phyloP scores from a whole-genome alignment of 1,140 invertebrate species.

The Phymastichus coffea region DNA sequence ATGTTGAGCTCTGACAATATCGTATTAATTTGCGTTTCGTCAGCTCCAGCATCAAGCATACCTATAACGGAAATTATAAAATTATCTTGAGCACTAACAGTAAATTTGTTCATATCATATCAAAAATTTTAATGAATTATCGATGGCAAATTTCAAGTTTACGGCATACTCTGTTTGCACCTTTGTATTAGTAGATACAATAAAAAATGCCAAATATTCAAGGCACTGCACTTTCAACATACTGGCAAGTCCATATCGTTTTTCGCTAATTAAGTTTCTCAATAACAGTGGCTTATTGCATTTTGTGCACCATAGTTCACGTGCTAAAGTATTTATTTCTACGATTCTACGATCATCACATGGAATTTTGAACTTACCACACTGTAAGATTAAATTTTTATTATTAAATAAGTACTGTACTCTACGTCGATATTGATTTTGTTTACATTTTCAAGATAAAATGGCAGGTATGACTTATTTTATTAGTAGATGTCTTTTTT shows the following conservation, averaged over 20 bases:
- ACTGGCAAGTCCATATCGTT: neutral
- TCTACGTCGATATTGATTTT: no score
- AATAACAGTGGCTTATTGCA: neutral
- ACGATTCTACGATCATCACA: neutral
- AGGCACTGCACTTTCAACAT: neutral
- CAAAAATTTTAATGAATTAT: neutral
- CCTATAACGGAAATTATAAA: neutral
- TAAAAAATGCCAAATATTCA: neutral
- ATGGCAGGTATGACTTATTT: no score
- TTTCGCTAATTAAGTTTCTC: neutral
- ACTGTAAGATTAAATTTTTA: no score
- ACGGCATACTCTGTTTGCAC: neutral
- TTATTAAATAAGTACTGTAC: no score
- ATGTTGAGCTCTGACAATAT: neutral
- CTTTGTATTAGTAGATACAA: neutral
- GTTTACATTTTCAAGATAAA: no score
- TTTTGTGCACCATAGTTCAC: neutral
- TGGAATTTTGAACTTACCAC: no score
- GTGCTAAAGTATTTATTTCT: neutral
- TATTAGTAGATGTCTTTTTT: no score
- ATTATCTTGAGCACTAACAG: neutral
- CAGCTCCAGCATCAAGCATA: neutral
- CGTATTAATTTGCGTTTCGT: neutral
- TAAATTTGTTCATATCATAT: neutral
- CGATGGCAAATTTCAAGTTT: neutral